Percentiles rank a stretch among this genome's conserved stretches.
Evolutionary conservation across 2,888 invertebrate species (phyloP).

Genomic region (Caenorhabditis wallacei): DNA sequence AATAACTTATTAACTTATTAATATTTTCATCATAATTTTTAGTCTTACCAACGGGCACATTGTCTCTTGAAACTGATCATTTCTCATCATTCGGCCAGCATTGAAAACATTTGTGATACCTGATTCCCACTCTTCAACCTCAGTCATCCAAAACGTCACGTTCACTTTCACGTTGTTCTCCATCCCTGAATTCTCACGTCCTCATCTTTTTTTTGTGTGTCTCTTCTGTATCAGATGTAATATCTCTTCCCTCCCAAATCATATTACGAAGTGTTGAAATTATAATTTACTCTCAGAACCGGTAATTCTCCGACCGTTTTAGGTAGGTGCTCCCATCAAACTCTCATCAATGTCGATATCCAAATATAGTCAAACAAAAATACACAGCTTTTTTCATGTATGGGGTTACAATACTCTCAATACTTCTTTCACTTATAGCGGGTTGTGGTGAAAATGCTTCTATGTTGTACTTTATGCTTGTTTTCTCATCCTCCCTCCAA

Average conservation of each 20-base stretch:
- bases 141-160: constrained; percentile 52
- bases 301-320: constrained; percentile 63
- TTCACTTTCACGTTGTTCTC: constrained; percentile 54
- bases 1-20: constrained; percentile 61
- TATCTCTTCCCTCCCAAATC: constrained; percentile 10
- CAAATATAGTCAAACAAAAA: constrained; percentile 50
- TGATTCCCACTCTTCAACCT: constrained; percentile 46
- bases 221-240: background rate
- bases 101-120: constrained; percentile 56
- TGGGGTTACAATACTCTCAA: constrained; percentile 63
- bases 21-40: constrained; percentile 40
- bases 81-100: constrained; percentile 52
- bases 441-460: constrained; percentile 67
- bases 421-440: constrained; percentile 67
- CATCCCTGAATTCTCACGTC: constrained; percentile 24
- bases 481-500: background rate
- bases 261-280: constrained; percentile 50
- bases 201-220: constrained; percentile 7
- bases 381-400: constrained; percentile 48
- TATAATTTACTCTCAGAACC: constrained; percentile 65
- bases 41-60: constrained; percentile 54
- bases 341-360: constrained; percentile 41
- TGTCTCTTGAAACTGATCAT: constrained; percentile 42
- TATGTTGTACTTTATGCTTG: constrained; percentile 44
- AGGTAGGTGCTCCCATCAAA: constrained; percentile 58